Base-by-base conservation (phyloP, 2,888 invertebrate species). In the Dicycla oo region DNA sequence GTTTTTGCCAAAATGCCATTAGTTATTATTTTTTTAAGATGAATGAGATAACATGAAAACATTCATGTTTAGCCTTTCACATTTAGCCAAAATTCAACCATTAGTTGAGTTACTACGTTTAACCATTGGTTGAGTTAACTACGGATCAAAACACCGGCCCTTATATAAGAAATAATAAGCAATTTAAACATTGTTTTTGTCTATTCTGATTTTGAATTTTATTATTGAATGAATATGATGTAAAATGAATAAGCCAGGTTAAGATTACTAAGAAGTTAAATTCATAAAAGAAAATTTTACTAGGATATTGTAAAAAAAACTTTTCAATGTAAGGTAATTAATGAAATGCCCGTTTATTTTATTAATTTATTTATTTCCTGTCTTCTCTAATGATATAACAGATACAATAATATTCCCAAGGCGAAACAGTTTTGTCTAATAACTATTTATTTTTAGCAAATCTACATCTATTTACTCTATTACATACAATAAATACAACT, bases 401-500 rank as follows among this genome's bases (percentile, higher is more conserved):
- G 91, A 91, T 85, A 90, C 87, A 89, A 89, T 91, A n/a, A 88
- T 89, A 90, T 86, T 89, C 89, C 88, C 89, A 91, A 92, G 90
- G 89, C 90, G 90, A 93, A 92, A 91, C 87, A 88, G 86, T 89
- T 87, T 87, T 86, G 73, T 87, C 88, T 90, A 87, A 87, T 51
- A 81, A 79, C 89, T 91, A 91, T 73, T 87, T 82, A 76, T 45
- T 84, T 89, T 88, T 90, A 88, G 87, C 74, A 86, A 88, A 88
- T 81, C 88, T 87, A 88, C 78, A 79, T 83, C 87, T 87, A 90
- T 83, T 86, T 89, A 89, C 80, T 81, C 86, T 83, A 89, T 90
- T 92, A 93, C 88, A 91, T 92, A 92, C 85, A 92, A 93, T 93
- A 93, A 93, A 93, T 93, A 93, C 90, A 90, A 88, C 87, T 85